These are phyloP conservation scores for Petrocephalus schoutedeni DNA, from an alignment of 2,797 vertebrate genomes.

Conservation along the genomic window DNA sequence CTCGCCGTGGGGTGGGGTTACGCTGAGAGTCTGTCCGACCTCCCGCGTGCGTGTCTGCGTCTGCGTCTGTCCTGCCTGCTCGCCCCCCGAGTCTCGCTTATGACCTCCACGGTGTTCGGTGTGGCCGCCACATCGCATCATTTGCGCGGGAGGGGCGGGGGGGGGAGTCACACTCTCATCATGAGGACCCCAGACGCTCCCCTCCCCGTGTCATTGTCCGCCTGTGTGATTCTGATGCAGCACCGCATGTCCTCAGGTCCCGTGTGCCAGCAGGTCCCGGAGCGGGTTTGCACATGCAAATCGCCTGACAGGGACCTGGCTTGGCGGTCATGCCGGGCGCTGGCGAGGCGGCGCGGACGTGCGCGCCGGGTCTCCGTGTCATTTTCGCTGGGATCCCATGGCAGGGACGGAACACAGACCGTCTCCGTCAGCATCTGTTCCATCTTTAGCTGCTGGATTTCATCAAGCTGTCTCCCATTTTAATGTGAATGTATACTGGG, in stretches of 20 bases:
- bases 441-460: background rate
- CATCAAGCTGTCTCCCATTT: background rate
- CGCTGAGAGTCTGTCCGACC: background rate
- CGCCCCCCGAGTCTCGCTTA: background rate
- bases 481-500: background rate
- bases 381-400: background rate
- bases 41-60: constrained; percentile 22
- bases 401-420: background rate
- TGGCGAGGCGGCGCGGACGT: background rate
- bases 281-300: background rate
- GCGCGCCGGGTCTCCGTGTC: background rate
- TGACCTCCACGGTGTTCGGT: background rate
- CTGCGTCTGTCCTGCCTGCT: constrained; percentile 22
- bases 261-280: background rate
- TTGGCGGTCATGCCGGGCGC: background rate
- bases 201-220: background rate
- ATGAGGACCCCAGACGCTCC: background rate
- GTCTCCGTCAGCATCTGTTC: background rate
- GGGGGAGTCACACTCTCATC: background rate
- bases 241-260: background rate
- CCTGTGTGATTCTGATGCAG: background rate
- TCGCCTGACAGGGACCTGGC: background rate
- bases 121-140: constrained; percentile 15
- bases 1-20: background rate
- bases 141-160: background rate